A percentile compares a stretch with the other conserved stretches of the same genome.
Evolutionary conservation across 2,113 vertebrate species (phyloP).

Genomic region (Corythornis vintsioides): DNA sequence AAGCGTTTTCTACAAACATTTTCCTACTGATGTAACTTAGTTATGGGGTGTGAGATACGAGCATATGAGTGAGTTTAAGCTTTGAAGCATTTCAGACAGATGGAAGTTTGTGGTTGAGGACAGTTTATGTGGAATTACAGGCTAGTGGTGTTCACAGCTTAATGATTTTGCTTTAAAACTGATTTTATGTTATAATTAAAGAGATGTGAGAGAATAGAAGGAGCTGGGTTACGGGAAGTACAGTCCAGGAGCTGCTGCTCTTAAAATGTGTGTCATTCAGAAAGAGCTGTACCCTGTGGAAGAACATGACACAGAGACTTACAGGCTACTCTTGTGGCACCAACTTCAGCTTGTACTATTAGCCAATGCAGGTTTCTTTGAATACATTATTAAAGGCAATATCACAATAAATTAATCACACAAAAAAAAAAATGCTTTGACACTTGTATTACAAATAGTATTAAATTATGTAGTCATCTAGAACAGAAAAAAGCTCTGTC

Average conservation of each 20-base stretch:
- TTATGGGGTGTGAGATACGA: constrained; percentile 59
- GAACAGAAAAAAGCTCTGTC: background rate
- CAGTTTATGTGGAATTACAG: constrained; percentile 49
- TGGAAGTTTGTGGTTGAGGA: constrained; percentile 61
- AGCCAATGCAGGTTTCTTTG: background rate
- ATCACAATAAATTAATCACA: background rate
- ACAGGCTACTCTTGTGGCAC: background rate
- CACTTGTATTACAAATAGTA: background rate
- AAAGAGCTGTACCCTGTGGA: background rate
- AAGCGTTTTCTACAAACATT: constrained; percentile 66
- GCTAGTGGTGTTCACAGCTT: constrained; percentile 60
- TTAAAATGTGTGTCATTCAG: background rate
- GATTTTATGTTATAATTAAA: constrained; percentile 43
- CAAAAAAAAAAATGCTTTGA: constrained; percentile 1
- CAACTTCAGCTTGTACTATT: background rate
- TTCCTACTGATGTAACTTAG: constrained; percentile 57
- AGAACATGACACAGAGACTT: background rate
- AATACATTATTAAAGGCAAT: background rate
- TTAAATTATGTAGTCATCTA: background rate
- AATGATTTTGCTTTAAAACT: constrained; percentile 42
- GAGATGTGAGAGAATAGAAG: background rate
- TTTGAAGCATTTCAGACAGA: constrained; percentile 55
- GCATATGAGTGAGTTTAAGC: constrained; percentile 60
- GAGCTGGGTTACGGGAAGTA: background rate
- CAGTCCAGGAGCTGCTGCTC: background rate